phyloP scores from a whole-genome alignment of 2,888 invertebrate genomes.

The Dryomyza anilis region DNA sequence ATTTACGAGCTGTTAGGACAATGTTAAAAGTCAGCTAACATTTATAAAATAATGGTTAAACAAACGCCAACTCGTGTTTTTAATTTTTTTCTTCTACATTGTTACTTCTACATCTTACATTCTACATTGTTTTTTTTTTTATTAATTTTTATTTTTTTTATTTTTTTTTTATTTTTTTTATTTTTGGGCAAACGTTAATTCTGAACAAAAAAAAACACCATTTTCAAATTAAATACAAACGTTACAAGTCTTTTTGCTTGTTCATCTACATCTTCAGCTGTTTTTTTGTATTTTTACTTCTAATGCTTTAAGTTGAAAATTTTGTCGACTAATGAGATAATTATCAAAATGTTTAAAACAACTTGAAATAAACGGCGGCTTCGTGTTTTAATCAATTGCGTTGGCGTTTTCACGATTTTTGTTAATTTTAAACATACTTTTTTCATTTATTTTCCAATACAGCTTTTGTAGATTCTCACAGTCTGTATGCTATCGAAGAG shows the following conservation, averaged over 20 bases:
- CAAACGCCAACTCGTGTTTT: conserved; percentile 26
- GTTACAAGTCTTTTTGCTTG: neutral
- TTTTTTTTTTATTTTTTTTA: conserved; percentile 18
- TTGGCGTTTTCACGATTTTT: neutral
- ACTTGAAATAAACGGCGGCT: neutral
- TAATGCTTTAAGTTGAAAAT: neutral
- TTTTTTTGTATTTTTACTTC: neutral
- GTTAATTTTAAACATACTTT: neutral
- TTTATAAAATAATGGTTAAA: conserved; percentile 21
- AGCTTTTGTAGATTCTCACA: too few species aligned
- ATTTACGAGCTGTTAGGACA: conserved; percentile 34
- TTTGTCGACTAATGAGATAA: conserved; percentile 4
- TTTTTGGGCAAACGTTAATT: neutral
- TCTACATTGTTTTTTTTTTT: conserved; percentile 20
- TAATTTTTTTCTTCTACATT: conserved; percentile 1
- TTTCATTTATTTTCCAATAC: neutral
- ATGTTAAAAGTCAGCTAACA: conserved; percentile 24
- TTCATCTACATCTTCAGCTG: neutral
- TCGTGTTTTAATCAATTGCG: neutral
- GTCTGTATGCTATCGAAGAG: too few species aligned
- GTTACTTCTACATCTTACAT: too few species aligned
- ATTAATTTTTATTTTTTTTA: conserved; percentile 18
- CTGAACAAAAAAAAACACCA: neutral
- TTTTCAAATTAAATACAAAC: neutral
- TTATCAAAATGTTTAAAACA: neutral